Conservation (phyloP, 2,888 invertebrate species). For the Metellina segmentata region DNA sequence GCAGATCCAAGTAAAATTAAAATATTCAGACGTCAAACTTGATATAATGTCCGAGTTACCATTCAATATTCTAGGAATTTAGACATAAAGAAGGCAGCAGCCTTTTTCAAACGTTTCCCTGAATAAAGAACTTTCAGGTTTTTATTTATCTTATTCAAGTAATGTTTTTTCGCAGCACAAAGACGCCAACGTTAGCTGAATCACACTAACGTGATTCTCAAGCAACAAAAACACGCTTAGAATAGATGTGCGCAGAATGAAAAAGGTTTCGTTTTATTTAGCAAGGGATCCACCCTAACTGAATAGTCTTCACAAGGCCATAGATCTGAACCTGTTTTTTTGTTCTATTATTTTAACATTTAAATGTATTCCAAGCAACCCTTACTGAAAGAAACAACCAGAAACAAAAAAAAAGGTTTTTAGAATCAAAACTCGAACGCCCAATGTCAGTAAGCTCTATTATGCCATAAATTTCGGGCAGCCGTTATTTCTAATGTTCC, state of each 20-base stretch:
- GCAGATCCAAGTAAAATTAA: too few species aligned
- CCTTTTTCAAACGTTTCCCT: too few species aligned
- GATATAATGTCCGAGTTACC: too few species aligned
- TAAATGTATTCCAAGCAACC: neutral
- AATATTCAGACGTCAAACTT: too few species aligned
- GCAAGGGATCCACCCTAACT: neutral
- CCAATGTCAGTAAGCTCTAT: constrained; percentile 58
- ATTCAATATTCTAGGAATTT: too few species aligned
- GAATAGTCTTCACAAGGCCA: neutral
- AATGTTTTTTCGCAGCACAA: too few species aligned
- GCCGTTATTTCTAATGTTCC: constrained; percentile 72
- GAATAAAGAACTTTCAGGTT: too few species aligned
- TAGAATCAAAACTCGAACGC: constrained; percentile 68
- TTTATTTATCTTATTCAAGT: too few species aligned
- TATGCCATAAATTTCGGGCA: constrained; percentile 65
- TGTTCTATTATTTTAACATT: neutral
- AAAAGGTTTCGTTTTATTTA: neutral
- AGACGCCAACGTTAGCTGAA: too few species aligned
- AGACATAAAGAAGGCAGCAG: too few species aligned
- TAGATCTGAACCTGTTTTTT: neutral
- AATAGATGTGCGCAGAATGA: neutral
- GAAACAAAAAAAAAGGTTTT: constrained; percentile 46
- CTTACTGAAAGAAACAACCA: neutral
- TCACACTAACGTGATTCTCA: too few species aligned
- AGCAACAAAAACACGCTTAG: neutral